Evolutionary conservation across 2,888 invertebrate species (phyloP).

Genomic region (Eretmocerus hayati): DNA sequence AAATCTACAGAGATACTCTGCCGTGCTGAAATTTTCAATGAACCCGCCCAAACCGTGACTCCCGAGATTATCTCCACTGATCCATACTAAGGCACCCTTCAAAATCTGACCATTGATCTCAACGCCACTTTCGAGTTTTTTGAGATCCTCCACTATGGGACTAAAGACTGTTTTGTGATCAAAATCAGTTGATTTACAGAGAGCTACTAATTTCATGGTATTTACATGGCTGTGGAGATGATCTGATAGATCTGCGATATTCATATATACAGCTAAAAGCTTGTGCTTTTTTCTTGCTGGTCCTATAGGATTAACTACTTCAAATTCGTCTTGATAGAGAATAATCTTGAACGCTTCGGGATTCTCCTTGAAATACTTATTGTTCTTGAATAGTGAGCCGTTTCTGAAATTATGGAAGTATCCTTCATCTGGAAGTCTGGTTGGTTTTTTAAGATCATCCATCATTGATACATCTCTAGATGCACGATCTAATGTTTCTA

Average conservation of each 20-base stretch:
- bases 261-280: conserved; percentile 30
- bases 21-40: conserved; percentile 27
- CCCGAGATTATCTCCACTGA: conserved; percentile 18
- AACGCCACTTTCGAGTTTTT: conserved; percentile 22
- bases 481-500: no score
- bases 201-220: conserved; percentile 29
- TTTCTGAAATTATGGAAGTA: conserved; percentile 15
- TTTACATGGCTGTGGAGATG: conserved; percentile 26
- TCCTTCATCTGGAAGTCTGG: no score
- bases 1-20: conserved; percentile 28
- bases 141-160: conserved; percentile 25
- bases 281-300: conserved; percentile 30
- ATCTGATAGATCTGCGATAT: conserved; percentile 26
- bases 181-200: conserved; percentile 29
- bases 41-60: conserved; percentile 32
- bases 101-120: conserved; percentile 4
- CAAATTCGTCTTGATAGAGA: conserved; percentile 33
- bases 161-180: conserved; percentile 24
- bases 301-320: conserved; percentile 33
- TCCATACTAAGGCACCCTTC: conserved; percentile 24
- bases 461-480: no score
- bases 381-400: conserved; percentile 9
- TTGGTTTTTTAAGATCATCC: no score
- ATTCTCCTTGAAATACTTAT: conserved; percentile 12
- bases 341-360: conserved; percentile 22